Base-by-base conservation (phyloP, 2,113 vertebrate species). In the Arenaria interpres region DNA sequence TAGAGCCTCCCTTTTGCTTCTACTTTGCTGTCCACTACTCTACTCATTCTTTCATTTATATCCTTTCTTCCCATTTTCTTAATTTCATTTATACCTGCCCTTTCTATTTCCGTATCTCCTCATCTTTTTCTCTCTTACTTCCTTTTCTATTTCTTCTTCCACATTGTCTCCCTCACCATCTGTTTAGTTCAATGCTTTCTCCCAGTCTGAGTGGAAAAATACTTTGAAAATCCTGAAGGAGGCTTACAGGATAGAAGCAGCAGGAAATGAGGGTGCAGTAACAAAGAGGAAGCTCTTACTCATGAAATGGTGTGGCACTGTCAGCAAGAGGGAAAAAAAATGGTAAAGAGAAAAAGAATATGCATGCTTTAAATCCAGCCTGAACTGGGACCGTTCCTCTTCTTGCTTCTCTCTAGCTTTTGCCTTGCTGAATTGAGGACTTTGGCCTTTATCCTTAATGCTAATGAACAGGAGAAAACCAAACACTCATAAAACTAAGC, bases 191-290 rank as follows among this genome's bases (percentile, higher is more conserved):
- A 62, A 24, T 57, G 28, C 30, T 21, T 88, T 77, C 54, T 69
- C 17, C 33, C 13, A 64, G 37, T 17, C 37, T 27, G 35, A 87
- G 33, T 46, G 24, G 37, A 77, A 89, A 75, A 87, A 81, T 41
- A 74, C 32, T 50, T 85, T 41, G 18, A 77, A 86, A 88, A 77
- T 77, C 85, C 41, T 45, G 32, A 74, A 90, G 68, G 32, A 86
- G 57, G 6, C 22, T 88, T 39, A 74, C 19, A 74, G 67, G 45
- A 32, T 77, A 50, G 63, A 94, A 90, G 33, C 64, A 81, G 60
- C 66, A 89, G 93, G 84, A 95, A 94, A 92, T 89, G 81, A 94
- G 77, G 57, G 24, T 79, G 62, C 73, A 95, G 91, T 94, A 96
- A 75, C 33, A 63, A 68, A 82, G 87, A 87, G 93, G 87, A 97